Conservation (phyloP, 2,888 invertebrate species). For the Parnassius apollo region DNA sequence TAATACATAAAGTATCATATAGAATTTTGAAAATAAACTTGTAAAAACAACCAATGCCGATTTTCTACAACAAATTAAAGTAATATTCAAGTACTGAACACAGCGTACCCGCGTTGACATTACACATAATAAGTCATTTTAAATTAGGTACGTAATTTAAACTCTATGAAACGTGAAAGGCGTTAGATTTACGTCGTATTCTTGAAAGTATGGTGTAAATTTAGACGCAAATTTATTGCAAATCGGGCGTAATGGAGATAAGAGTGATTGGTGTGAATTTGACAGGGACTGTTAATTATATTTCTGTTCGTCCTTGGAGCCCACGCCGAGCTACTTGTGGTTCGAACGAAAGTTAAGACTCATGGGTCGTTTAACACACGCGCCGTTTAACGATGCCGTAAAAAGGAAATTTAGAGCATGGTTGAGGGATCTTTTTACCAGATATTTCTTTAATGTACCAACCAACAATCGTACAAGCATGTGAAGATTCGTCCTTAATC, state of each 20-base stretch:
- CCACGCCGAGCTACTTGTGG: constrained; percentile 45
- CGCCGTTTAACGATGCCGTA: constrained; percentile 55
- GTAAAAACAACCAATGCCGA: no score
- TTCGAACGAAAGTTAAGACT: constrained; percentile 53
- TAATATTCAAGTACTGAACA: no score
- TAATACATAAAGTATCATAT: no score
- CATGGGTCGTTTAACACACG: constrained; percentile 57
- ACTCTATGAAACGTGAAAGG: no score
- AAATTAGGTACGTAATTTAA: no score
- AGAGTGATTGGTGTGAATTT: constrained; percentile 63
- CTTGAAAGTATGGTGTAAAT: constrained; percentile 29
- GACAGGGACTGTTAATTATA: constrained; percentile 73
- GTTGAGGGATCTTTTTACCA: constrained; percentile 38
- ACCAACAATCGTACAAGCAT: neutral
- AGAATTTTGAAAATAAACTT: no score
- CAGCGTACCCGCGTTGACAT: no score
- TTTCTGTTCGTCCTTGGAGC: constrained; percentile 50
- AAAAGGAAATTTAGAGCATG: constrained; percentile 48
- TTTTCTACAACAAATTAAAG: no score
- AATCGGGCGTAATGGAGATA: constrained; percentile 39
- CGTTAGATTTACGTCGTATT: neutral
- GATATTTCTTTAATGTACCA: constrained; percentile 27
- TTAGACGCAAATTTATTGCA: constrained; percentile 46
- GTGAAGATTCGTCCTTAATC: neutral
- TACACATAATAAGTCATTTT: no score